phyloP scores from a whole-genome alignment of 2,888 invertebrate species.

The Lasioglossum morio region DNA sequence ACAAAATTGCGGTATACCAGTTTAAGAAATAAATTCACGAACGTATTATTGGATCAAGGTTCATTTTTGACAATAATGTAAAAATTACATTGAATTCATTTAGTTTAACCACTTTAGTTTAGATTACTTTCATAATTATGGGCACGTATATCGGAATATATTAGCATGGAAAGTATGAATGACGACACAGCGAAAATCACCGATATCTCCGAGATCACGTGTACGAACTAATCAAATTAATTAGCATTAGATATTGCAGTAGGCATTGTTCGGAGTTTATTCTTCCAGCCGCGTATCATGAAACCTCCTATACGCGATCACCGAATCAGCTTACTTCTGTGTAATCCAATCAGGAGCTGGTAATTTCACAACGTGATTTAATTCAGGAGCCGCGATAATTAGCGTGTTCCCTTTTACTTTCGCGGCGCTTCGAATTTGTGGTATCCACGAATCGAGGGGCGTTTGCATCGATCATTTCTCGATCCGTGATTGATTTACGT shows the following conservation, averaged over 20 bases:
- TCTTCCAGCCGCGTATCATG: neutral
- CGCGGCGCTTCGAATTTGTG: neutral
- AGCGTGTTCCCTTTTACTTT: neutral
- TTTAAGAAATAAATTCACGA: neutral
- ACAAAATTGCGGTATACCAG: neutral
- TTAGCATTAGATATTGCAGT: neutral
- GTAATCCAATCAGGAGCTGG: slow-evolving; percentile 23
- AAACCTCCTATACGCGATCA: neutral
- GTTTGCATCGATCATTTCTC: too few relatives aligned
- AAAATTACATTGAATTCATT: too few relatives aligned
- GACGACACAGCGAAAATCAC: neutral
- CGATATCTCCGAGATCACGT: neutral
- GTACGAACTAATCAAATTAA: neutral
- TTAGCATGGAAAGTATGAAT: neutral
- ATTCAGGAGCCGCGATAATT: slow-evolving; percentile 20
- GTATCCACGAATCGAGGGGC: neutral
- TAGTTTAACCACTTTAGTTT: too few relatives aligned
- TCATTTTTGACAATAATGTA: too few relatives aligned
- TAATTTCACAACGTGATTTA: slow-evolving; percentile 25
- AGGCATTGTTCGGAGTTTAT: neutral
- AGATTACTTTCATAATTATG: too few relatives aligned
- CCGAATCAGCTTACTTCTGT: neutral
- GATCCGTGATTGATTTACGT: neutral
- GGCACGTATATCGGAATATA: too few relatives aligned
- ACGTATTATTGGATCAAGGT: neutral